Percentiles rank a stretch among this genome's conserved stretches.
Conservation (phyloP, 2,888 invertebrate species). For the Scaptomyza polygonia region DNA sequence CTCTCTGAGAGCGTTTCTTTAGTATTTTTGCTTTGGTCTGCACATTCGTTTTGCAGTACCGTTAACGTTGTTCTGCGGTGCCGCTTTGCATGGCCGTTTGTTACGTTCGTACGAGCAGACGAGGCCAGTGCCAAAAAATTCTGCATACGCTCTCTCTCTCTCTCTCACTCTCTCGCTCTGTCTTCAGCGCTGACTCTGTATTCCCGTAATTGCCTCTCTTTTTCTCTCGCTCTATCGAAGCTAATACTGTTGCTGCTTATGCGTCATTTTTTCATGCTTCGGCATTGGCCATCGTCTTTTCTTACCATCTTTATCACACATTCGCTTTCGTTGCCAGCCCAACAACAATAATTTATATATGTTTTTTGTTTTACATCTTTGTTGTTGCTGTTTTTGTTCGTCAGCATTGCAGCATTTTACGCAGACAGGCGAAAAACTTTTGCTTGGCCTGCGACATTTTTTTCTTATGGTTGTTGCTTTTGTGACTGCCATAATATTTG, state of each 20-base stretch:
- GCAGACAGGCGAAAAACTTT: constrained; percentile 52
- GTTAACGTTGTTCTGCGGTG: constrained; percentile 66
- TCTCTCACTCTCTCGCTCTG: not conserved
- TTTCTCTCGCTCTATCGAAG: constrained; percentile 7
- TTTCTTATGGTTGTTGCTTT: constrained; percentile 37
- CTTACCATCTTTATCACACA: constrained; percentile 67
- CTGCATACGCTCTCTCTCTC: constrained; percentile 54
- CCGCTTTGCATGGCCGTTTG: constrained; percentile 69
- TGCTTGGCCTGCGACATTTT: constrained; percentile 45
- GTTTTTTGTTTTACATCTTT: constrained; percentile 23
- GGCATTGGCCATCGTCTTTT: constrained; percentile 48
- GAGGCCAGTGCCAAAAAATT: constrained; percentile 33
- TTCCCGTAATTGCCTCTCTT: not conserved
- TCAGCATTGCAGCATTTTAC: constrained; percentile 79
- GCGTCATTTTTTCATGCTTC: constrained; percentile 70
- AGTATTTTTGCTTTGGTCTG: constrained; percentile 52
- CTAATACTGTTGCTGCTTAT: constrained; percentile 53
- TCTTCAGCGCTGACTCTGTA: not conserved
- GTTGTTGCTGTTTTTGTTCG: constrained; percentile 47
- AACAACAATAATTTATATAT: constrained; percentile 38
- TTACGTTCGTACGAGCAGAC: constrained; percentile 36
- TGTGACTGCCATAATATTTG: constrained; percentile 55
- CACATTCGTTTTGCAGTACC: constrained; percentile 71
- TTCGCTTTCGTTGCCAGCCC: constrained; percentile 32
- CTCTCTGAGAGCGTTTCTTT: not conserved